Evolutionary conservation across 2,888 invertebrate genomes (phyloP), one percentile per base, ranked within the genome.

Genomic region (Noctua pronuba): DNA sequence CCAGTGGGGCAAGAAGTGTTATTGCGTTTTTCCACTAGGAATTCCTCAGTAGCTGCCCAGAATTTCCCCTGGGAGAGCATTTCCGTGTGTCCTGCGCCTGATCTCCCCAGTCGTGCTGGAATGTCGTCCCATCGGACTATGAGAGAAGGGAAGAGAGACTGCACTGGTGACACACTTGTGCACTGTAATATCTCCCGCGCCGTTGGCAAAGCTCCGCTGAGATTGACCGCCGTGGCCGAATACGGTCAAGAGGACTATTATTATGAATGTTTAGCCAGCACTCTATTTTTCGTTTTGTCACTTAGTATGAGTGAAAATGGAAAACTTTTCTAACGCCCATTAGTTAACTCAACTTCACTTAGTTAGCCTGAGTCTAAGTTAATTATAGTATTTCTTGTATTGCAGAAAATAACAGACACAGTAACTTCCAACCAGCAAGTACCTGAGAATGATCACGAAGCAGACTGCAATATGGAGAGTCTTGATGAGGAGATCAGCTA

Each of bases 401-500:
- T 89, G 31, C 81, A 90, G 90, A 87, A 87, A 44, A 58, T 90
- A 67, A 79, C 86, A 28, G 84, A 88, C 41, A 65, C 87, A 10
- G 52, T 80, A 10, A 76, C 10, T 55, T 24, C 44, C 7, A 77
- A 28, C n/a, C 80, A 85, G n/a, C 65, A 84, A 49, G 1, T 52
- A 58, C 28, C 69, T 35, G 35, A 82, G 7, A 72, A 77, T 69
- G 80, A 78, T 4, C 80, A 73, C 38, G 79, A 84, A 67, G 78
- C 38, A 0, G 86, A 88, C 24, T 80, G 85, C 44, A 86, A 79
- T 28, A 85, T 87, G 79, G 89, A 86, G 10, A 86, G 82, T 65
- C 77, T 90, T 28, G 90, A 90, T 31, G 91, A 91, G 46, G 91
- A 90, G 5, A 84, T 89, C 35, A 88, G 88, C 71, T 91, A 90